These are phyloP conservation scores for Sitta europaea DNA, from an alignment of 2,113 vertebrate species.

Conservation along the genomic window DNA sequence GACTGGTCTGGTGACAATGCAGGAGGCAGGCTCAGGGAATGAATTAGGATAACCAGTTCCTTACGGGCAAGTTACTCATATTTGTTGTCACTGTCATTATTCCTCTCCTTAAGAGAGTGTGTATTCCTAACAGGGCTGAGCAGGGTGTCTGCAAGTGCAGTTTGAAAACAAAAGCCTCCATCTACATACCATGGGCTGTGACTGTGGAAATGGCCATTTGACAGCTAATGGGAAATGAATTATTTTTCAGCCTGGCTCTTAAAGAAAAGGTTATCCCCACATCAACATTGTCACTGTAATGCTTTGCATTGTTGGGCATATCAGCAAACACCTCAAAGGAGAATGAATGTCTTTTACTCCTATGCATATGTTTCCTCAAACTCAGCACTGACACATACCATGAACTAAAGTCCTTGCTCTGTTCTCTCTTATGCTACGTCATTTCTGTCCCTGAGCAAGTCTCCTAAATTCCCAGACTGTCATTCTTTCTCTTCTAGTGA, in stretches of 20 bases:
- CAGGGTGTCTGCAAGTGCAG: background rate
- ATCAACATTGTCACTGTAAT: background rate
- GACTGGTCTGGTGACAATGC: background rate
- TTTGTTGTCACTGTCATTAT: background rate
- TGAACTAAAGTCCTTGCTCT: background rate
- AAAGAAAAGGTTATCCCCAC: background rate
- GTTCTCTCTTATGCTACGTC: background rate
- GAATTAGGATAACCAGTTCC: background rate
- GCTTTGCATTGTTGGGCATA: background rate
- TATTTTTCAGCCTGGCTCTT: background rate
- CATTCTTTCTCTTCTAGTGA: background rate
- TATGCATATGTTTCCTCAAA: background rate
- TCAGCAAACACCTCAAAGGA: background rate
- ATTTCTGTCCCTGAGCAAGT: background rate
- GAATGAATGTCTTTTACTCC: background rate
- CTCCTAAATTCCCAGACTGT: background rate
- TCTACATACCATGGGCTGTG: background rate
- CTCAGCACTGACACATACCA: background rate
- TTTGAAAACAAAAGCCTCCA: background rate
- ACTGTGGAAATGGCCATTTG: background rate
- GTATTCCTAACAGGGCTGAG: background rate
- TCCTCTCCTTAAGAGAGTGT: background rate
- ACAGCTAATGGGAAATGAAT: background rate
- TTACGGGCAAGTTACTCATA: background rate
- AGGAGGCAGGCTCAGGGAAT: background rate